Evolutionary conservation across 2,113 vertebrate genomes (phyloP).

Genomic region (Phasianus colchicus): DNA sequence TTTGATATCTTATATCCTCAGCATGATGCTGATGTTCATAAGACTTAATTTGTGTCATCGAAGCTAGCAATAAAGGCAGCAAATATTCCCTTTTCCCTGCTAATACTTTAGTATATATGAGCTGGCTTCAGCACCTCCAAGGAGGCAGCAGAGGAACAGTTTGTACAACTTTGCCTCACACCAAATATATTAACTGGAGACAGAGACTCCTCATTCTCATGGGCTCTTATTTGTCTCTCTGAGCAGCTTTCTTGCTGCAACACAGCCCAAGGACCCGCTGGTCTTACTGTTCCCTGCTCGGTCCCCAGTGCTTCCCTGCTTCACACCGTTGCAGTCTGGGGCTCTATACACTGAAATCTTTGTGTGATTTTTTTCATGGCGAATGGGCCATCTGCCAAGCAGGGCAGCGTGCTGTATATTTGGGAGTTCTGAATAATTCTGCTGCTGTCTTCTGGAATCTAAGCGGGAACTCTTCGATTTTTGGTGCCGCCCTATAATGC

Average conservation of each 20-base stretch:
- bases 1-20: conserved; percentile 54
- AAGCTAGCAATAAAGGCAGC: conserved; percentile 50
- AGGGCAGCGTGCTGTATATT: neutral
- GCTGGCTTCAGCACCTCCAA: conserved; percentile 46
- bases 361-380: conserved; percentile 4
- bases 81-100: conserved; percentile 31
- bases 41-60: conserved; percentile 50
- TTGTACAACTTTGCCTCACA: neutral
- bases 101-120: conserved; percentile 34
- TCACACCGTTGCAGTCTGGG: neutral
- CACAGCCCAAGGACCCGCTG: neutral
- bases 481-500: conserved; percentile 22
- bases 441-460: conserved; percentile 17
- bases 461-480: neutral
- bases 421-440: conserved; percentile 39
- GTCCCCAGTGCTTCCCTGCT: neutral
- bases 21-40: conserved; percentile 48
- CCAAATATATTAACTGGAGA: neutral
- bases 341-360: conserved; percentile 62
- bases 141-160: conserved; percentile 45
- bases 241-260: neutral
- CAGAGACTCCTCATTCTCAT: neutral
- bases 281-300: neutral
- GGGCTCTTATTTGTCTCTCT: neutral
- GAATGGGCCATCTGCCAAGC: conserved; percentile 48